Conservation (phyloP, 30 jellyfish, hydroid and myxozoan species). For the Hydractinia echinata region DNA sequence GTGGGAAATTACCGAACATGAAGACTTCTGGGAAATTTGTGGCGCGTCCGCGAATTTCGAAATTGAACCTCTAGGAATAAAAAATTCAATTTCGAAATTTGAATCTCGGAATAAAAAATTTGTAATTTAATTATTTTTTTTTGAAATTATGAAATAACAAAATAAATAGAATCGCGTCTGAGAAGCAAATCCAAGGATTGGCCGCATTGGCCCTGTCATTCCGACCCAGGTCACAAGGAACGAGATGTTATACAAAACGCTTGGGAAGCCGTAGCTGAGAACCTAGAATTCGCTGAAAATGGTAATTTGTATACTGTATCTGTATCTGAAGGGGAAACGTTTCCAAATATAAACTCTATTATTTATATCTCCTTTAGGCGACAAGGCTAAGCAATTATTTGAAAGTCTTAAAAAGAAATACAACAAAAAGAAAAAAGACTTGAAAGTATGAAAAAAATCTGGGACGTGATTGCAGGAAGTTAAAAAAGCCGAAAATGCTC, state of each 20-base stretch:
- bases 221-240: neutral
- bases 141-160: neutral
- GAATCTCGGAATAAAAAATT: neutral
- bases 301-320: neutral
- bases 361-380: neutral
- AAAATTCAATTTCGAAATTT: no score
- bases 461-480: neutral
- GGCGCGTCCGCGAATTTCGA: no score
- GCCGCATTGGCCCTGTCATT: no score
- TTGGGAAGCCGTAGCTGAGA: neutral
- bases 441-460: neutral
- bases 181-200: no score
- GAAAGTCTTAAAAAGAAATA: neutral
- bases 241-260: neutral
- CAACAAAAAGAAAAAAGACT: neutral
- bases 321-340: no score
- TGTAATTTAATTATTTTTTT: conserved; percentile 9
- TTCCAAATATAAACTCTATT: no score
- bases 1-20: no score
- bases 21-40: no score
- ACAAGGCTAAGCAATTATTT: neutral
- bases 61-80: no score
- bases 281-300: neutral
- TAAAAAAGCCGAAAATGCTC: neutral
- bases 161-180: no score